Percentiles rank a stretch among this genome's conserved stretches.
Conservation (phyloP, 2,888 invertebrate species). For the Mythimna albipuncta region DNA sequence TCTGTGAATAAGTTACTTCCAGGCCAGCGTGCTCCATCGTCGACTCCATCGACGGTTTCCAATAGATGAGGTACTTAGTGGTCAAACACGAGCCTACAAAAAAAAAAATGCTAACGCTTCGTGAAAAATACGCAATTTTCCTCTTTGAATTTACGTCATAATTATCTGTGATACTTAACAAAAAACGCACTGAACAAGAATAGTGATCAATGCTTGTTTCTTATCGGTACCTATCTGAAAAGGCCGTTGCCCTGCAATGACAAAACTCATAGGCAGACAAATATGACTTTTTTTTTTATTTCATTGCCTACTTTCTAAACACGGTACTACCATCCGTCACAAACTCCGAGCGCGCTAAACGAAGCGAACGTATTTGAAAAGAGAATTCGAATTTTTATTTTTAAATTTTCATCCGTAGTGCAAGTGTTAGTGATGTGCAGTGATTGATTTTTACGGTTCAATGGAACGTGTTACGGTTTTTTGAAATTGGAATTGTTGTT, state of each 20-base stretch:
- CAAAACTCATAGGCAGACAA: neutral
- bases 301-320: constrained; percentile 26
- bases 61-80: no score
- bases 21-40: no score
- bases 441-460: constrained; percentile 39
- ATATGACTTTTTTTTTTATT: neutral
- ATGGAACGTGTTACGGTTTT: constrained; percentile 41
- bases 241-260: neutral
- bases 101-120: no score
- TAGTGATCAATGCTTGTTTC: neutral
- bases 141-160: neutral
- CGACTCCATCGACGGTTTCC: no score
- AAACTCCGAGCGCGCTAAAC: constrained; percentile 47
- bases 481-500: constrained; percentile 14
- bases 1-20: no score
- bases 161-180: no score
- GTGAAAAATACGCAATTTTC: no score
- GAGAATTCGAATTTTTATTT: constrained; percentile 21
- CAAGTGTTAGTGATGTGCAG: constrained; percentile 60
- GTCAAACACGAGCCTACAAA: no score
- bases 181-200: no score
- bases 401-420: constrained; percentile 16
- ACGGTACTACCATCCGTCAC: constrained; percentile 42
- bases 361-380: constrained; percentile 62
- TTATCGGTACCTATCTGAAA: neutral